Percentiles rank a stretch among this genome's conserved stretches.
Conservation (phyloP, 1,140 invertebrate genomes). For the Phenacoccus solenopsis region DNA sequence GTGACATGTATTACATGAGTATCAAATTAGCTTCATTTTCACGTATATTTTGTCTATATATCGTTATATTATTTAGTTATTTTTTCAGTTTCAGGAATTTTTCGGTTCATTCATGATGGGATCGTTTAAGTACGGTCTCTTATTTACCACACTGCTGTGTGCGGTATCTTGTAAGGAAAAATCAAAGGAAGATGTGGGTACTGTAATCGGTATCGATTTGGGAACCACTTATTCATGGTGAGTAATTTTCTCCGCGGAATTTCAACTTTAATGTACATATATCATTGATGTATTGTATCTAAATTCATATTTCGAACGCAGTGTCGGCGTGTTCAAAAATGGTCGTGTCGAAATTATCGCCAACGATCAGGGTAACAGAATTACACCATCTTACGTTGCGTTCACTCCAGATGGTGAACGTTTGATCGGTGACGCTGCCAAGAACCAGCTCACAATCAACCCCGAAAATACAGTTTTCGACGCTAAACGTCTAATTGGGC, state of each 20-base stretch:
- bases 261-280: too few species aligned
- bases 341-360: conserved; percentile 96
- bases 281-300: too few species aligned
- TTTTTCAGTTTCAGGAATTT: background rate
- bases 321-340: conserved; percentile 97
- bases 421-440: conserved; percentile 94
- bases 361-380: conserved; percentile 96
- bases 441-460: conserved; percentile 95
- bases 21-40: too few species aligned
- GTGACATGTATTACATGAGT: too few species aligned
- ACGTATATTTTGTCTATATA: too few species aligned
- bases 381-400: conserved; percentile 94
- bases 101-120: background rate
- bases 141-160: conserved; percentile 28
- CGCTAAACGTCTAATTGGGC: conserved; percentile 90
- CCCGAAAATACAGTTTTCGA: conserved; percentile 96
- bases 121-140: background rate
- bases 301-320: conserved; percentile 39
- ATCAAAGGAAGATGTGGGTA: conserved; percentile 77
- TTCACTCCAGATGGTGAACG: conserved; percentile 91
- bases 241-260: too few species aligned
- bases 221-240: conserved; percentile 99
- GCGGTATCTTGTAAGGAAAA: conserved; percentile 42
- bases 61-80: too few species aligned
- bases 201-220: conserved; percentile 95